phyloP scores from a whole-genome alignment of 2,113 vertebrate species.

The Clarias gariepinus region DNA sequence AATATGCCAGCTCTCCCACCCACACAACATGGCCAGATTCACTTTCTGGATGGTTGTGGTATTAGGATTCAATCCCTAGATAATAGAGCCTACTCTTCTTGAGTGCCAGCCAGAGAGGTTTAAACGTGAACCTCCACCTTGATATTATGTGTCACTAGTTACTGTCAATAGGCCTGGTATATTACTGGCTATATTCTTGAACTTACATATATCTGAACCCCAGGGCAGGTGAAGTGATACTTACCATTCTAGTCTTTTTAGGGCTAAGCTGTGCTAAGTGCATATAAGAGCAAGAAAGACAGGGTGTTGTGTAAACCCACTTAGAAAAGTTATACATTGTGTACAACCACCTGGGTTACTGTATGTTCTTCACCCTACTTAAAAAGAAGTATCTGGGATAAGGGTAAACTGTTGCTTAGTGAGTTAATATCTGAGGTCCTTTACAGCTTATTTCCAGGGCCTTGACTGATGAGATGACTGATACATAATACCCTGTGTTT shows the following conservation, averaged over 20 bases:
- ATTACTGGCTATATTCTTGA: neutral
- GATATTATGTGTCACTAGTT: neutral
- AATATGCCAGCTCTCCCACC: neutral
- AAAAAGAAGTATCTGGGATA: neutral
- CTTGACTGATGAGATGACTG: slow-evolving; percentile 1
- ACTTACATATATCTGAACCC: neutral
- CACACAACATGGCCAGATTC: neutral
- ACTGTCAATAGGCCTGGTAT: neutral
- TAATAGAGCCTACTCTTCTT: neutral
- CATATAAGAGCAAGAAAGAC: neutral
- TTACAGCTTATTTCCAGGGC: too few relatives aligned
- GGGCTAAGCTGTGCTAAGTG: neutral
- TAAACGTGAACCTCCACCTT: neutral
- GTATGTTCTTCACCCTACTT: neutral
- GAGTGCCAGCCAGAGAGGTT: neutral
- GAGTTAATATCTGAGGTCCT: neutral
- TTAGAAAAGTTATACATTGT: neutral
- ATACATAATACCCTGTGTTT: neutral
- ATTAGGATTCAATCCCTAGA: neutral
- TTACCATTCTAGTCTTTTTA: neutral
- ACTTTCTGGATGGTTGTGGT: neutral
- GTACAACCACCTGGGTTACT: neutral
- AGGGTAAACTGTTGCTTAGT: neutral
- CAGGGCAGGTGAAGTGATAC: neutral
- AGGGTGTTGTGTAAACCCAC: neutral